These are phyloP conservation scores for Galaxias olidus DNA, from an alignment of 2,797 vertebrate genomes.

Conservation along the genomic window DNA sequence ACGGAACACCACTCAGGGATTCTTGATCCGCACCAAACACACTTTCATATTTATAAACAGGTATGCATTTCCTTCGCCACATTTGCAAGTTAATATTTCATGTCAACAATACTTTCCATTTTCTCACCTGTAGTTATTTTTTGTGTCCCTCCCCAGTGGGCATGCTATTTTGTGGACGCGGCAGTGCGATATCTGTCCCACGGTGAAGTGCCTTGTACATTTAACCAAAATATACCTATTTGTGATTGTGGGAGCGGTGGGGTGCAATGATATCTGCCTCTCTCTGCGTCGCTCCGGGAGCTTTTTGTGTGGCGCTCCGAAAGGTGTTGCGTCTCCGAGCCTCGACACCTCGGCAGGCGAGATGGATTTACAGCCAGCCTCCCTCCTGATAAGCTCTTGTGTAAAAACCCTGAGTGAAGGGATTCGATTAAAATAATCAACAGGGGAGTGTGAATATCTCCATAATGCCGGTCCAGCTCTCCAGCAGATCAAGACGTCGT, in stretches of 20 bases:
- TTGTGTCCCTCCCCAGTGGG: constrained; percentile 31
- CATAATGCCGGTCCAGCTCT: constrained; percentile 41
- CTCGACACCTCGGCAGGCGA: constrained; percentile 60
- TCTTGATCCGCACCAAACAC: too few species aligned
- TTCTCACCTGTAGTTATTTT: constrained; percentile 42
- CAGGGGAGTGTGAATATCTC: constrained; percentile 56
- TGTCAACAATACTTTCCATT: constrained; percentile 39
- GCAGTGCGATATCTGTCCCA: constrained; percentile 58
- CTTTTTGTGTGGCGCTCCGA: constrained; percentile 62
- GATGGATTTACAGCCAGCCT: constrained; percentile 64
- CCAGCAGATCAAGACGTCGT: constrained; percentile 15
- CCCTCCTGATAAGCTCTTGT: constrained; percentile 64
- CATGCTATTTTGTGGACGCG: constrained; percentile 52
- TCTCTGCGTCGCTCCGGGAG: constrained; percentile 63
- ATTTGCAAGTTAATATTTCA: constrained; percentile 2
- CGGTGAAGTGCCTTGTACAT: constrained; percentile 65
- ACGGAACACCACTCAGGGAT: too few species aligned
- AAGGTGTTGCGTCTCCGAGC: constrained; percentile 66
- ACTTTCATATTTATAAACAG: too few species aligned
- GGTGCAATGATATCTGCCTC: constrained; percentile 66
- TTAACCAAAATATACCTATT: constrained; percentile 62
- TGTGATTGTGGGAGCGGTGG: constrained; percentile 58
- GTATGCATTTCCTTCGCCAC: too few species aligned
- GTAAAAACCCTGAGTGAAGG: constrained; percentile 53
- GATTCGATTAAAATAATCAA: constrained; percentile 75